Base-by-base conservation (phyloP, 2,888 invertebrate species). In the Euplexia lucipara region DNA sequence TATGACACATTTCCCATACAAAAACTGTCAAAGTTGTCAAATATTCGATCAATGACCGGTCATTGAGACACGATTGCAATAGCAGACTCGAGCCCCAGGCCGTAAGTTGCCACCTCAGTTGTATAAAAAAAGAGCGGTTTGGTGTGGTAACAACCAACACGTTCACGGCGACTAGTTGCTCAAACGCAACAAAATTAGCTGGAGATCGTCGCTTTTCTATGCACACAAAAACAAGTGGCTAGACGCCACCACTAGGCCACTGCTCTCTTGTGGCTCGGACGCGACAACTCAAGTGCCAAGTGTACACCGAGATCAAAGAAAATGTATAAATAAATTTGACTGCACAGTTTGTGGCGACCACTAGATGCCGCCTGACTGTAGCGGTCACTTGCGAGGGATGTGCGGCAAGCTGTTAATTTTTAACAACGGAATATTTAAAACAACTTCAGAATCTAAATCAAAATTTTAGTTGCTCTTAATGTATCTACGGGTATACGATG, bases 231-330 rank as follows among this genome's bases (percentile, higher is more conserved):
- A 41, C 5, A 4, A 26, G 16, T 39, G 37, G 44, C 32, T 32
- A n/a, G 9, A 34, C 20, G 20, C 32, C 37, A n/a, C 26, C 44
- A 49, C 42, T 67, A 49, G 12, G 10, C n/a, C 22, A 54, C 34
- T 39, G 52, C 30, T 48, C 67, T 49, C 58, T 67, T 67, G 44
- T 39, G 44, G 34, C 18, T 67, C 18, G 22, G 68, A 37, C 37
- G 49, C 42, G 49, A 34, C 67, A 16, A 12, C 57, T 66, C n/a
- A 67, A 67, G 67, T 18, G 57, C 18, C 48, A 49, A 67, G 44
- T 58, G 37, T 34, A 37, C 30, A n/a, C 66, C 22, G 37, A 22
- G 16, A 49, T 67, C 68, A 67, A 67, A 67, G 68, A 58, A 57
- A 41, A 41, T 44, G 44, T 70, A 35, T 45, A 56, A 51, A 71